Evolutionary conservation across 2,797 vertebrate species (phyloP).

Genomic region (Catamblyrhynchus diadema): DNA sequence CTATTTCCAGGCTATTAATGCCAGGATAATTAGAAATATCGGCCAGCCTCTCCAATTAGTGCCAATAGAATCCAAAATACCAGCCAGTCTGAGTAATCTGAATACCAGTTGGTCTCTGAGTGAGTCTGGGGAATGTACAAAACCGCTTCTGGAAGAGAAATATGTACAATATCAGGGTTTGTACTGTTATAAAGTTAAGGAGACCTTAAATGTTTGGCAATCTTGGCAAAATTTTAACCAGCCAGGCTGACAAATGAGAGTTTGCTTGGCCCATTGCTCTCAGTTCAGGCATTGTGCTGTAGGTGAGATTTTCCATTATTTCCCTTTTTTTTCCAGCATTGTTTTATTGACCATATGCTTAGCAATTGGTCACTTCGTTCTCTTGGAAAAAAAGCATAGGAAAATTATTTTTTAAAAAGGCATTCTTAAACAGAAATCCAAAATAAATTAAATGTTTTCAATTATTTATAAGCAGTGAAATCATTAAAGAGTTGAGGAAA

Average conservation of each 20-base stretch:
- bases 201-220: background rate
- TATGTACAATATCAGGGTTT: background rate
- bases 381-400: background rate
- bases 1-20: slow-evolving; percentile 70
- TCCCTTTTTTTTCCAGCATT: background rate
- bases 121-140: slow-evolving; percentile 1
- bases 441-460: background rate
- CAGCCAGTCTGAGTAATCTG: slow-evolving; percentile 59
- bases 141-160: slow-evolving; percentile 5
- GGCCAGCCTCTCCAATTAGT: slow-evolving; percentile 63
- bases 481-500: background rate
- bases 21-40: slow-evolving; percentile 72
- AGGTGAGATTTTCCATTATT: background rate
- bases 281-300: background rate
- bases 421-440: background rate
- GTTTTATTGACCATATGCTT: background rate
- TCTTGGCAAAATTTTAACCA: background rate
- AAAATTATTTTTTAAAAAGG: background rate
- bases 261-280: background rate
- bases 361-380: background rate
- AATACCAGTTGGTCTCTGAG: slow-evolving; percentile 49
- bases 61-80: slow-evolving; percentile 59
- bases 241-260: background rate
- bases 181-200: background rate
- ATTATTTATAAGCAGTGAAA: background rate